Percentiles rank a stretch among this genome's conserved stretches.
Conservation (phyloP, 2,888 invertebrate species). For the Acronicta psi region DNA sequence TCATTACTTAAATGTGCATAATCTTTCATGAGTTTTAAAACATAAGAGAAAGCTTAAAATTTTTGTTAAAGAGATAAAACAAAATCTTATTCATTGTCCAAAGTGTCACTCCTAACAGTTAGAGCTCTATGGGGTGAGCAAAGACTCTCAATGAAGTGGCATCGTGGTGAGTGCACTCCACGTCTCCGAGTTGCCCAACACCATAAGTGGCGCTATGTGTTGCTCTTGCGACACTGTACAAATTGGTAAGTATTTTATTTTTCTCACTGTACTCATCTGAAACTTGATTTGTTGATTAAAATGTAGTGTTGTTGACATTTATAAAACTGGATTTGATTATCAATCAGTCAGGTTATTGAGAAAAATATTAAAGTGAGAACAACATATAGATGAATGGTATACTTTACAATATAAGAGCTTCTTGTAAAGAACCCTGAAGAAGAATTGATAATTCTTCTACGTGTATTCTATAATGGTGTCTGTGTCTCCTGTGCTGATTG, state of each 20-base stretch:
- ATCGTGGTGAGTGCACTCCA: conserved; percentile 40
- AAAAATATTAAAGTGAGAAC: no score
- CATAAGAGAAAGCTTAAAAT: not conserved
- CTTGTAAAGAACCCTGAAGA: no score
- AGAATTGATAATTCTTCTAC: no score
- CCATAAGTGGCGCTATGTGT: conserved; percentile 40
- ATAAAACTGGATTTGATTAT: no score
- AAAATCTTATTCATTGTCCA: conserved; percentile 12
- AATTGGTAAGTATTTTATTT: conserved; percentile 32
- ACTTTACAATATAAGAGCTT: no score
- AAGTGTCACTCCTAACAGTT: conserved; percentile 47
- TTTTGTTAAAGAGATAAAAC: conserved; percentile 3
- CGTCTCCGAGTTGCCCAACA: conserved; percentile 36
- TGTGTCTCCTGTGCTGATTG: no score
- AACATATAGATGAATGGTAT: no score
- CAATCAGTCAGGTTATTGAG: no score
- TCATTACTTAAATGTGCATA: no score
- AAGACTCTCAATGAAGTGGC: conserved; percentile 49
- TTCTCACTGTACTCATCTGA: not conserved
- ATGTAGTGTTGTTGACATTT: not conserved
- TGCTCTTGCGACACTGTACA: conserved; percentile 33
- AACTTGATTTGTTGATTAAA: no score
- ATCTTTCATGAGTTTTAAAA: no score
- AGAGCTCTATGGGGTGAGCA: conserved; percentile 28
- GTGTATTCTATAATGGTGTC: no score